Conservation (phyloP, 2,797 vertebrate genomes). For the Mycteria americana region DNA sequence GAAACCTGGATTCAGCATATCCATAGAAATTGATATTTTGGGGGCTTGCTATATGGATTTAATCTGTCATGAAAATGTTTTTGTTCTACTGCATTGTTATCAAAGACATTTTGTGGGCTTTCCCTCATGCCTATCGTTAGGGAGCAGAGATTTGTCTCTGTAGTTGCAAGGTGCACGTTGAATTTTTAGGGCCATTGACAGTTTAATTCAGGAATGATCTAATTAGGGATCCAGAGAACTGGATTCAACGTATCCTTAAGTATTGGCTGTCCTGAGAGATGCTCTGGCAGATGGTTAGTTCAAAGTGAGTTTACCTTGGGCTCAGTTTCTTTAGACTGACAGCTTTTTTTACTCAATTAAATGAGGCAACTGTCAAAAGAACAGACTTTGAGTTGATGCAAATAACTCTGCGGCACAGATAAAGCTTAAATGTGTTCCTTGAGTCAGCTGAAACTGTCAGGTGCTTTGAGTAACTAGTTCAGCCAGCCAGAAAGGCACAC, state of each 20-base stretch:
- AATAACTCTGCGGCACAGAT: conserved; percentile 62
- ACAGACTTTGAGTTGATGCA: conserved; percentile 70
- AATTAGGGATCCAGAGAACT: conserved; percentile 72
- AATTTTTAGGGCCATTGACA: conserved; percentile 54
- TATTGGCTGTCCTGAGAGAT: conserved; percentile 73
- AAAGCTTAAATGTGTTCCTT: conserved; percentile 68
- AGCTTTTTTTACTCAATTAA: conserved; percentile 81
- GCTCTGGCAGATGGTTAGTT: conserved; percentile 79
- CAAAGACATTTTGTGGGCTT: conserved; percentile 23
- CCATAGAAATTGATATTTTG: neutral
- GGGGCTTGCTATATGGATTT: neutral
- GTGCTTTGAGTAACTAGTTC: conserved; percentile 67
- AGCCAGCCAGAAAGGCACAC: conserved; percentile 58
- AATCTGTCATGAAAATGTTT: conserved; percentile 29
- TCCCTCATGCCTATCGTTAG: conserved; percentile 29
- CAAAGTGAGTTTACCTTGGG: conserved; percentile 79
- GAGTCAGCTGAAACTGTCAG: conserved; percentile 66
- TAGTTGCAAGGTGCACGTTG: conserved; percentile 45
- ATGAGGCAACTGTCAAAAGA: conserved; percentile 76
- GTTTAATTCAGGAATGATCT: conserved; percentile 75
- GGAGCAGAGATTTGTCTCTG: conserved; percentile 52
- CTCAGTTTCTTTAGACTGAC: conserved; percentile 76
- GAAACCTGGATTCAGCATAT: neutral
- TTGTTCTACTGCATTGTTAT: neutral
- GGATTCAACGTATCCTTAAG: conserved; percentile 64